A percentile compares a stretch with the other conserved stretches of the same genome.
phyloP scores from a whole-genome alignment of 2,797 vertebrate species.

The Erithacus rubecula region DNA sequence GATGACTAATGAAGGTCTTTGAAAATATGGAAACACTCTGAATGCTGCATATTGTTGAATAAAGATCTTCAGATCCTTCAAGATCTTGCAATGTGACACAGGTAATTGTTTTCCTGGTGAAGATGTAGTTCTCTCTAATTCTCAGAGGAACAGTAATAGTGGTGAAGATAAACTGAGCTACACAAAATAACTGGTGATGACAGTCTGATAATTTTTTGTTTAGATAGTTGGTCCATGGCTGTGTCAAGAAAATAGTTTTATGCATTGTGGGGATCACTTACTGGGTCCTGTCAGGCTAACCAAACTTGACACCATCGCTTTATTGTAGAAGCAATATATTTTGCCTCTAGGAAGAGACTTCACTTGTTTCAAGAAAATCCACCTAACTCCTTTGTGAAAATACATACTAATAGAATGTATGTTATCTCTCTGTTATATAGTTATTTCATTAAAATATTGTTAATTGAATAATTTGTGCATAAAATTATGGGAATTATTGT shows the following conservation, averaged over 20 bases:
- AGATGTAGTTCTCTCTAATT: background rate
- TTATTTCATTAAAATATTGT: background rate
- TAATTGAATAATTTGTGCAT: background rate
- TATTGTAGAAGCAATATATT: background rate
- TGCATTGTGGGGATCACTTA: background rate
- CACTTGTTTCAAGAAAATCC: background rate
- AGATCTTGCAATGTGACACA: background rate
- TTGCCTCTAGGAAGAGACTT: background rate
- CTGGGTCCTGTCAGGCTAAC: background rate
- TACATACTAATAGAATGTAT: background rate
- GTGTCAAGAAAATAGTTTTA: background rate
- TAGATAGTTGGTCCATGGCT: background rate
- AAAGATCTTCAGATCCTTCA: background rate
- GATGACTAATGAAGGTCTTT: background rate
- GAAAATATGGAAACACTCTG: background rate
- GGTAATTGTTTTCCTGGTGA: background rate
- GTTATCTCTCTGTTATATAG: background rate
- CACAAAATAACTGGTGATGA: background rate
- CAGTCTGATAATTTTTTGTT: background rate
- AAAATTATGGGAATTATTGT: background rate
- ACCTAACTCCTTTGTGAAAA: background rate
- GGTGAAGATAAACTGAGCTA: background rate
- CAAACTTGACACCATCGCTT: background rate
- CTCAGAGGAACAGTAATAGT: background rate
- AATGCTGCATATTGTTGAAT: background rate